Base-by-base conservation (phyloP, 2,113 vertebrate species). In the Trachemys scripta region DNA sequence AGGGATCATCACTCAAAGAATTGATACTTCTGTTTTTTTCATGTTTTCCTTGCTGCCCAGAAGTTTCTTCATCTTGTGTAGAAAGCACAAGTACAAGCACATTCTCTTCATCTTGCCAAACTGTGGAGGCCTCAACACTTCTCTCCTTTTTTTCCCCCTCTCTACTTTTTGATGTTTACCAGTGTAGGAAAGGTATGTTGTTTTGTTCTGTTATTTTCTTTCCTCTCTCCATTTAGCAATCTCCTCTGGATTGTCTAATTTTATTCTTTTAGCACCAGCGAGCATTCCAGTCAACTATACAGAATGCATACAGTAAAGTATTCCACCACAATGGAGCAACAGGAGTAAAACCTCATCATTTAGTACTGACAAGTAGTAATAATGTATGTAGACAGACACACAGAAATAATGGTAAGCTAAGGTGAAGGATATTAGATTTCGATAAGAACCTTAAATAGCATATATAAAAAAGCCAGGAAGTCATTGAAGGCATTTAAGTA, bases 151-250 rank as follows among this genome's bases (percentile, higher is more conserved):
- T 69, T 38, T 20, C 62, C 20, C 62, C 62, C 65, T 72, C 38
- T 72, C 65, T 72, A 38, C n/a, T n/a, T 22, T 72, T 72, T 72
- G 65, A 22, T 38, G 9, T 19, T 20, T 72, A 17, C 8, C 35
- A 72, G 10, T 72, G 9, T 38, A n/a, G 8, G 38, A 72, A 72
- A 72, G 65, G 17, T 38, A 10, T 38, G 10, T 9, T 65, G 13
- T 31, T n/a, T 38, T 72, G 17, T 72, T 72, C 17, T 72, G 35
- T 20, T 20, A 17, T 91, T 97, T 98, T 49, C 99, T 98, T 92
- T 99, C 99, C 89, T 99, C 98, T 92, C 99, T 98, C 99, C 99
- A 99, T 93, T 98, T 99, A 29, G 97, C 47, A 24, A 99, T 99
- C 94, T 99, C 99, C 2, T 99, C 99, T 31, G 97, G 95, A 4